Conservation (phyloP, 2,113 vertebrate species). For the Petaurus breviceps region DNA sequence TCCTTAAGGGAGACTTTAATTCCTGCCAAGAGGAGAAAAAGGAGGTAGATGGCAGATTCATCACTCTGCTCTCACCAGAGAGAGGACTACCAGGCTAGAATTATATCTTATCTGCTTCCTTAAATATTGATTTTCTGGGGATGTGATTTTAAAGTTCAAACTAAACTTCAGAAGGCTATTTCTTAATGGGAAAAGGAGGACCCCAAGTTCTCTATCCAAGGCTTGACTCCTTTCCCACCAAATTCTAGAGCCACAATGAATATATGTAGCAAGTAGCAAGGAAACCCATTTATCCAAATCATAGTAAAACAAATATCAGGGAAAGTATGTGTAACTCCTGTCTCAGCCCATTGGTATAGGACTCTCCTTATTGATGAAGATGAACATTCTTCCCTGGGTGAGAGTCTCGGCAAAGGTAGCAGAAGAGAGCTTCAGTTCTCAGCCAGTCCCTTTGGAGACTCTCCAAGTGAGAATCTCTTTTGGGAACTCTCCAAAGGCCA, state of each 20-base stretch:
- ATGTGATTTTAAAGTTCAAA: too few relatives aligned
- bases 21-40: neutral
- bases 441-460: neutral
- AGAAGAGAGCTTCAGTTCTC: neutral
- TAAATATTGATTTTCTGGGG: neutral
- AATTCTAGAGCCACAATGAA: neutral
- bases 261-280: neutral
- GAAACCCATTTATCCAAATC: neutral
- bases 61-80: too few relatives aligned
- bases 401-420: neutral
- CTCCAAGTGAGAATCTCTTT: neutral
- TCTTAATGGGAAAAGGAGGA: too few relatives aligned
- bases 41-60: neutral
- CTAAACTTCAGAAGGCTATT: too few relatives aligned
- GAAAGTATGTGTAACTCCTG: neutral
- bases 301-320: neutral
- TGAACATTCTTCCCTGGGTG: neutral
- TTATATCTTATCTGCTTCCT: neutral
- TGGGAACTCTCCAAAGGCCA: neutral
- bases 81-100: neutral
- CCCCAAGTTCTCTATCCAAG: neutral
- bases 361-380: neutral
- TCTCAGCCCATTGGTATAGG: neutral
- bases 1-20: too few relatives aligned
- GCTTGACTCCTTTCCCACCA: neutral